These are phyloP conservation scores for Phengaris alcon DNA, from an alignment of 2,888 invertebrate genomes.

Conservation along the genomic window DNA sequence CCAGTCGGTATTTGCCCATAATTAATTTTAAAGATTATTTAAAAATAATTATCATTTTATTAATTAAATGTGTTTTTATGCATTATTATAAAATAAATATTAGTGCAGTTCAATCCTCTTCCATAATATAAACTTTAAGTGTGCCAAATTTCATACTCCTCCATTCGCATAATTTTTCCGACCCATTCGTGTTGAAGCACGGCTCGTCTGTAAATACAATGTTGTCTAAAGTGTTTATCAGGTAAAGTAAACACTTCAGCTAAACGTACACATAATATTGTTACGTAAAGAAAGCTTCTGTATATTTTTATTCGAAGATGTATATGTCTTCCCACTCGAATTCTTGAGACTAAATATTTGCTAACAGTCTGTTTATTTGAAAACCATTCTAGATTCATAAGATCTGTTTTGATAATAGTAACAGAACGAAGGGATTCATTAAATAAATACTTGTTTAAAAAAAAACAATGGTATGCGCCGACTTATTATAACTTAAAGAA, in stretches of 20 bases:
- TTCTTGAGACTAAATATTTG: conserved; percentile 15
- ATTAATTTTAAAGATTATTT: too few species aligned
- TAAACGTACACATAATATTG: background rate
- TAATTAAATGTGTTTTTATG: too few species aligned
- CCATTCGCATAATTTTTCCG: too few species aligned
- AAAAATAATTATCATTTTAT: too few species aligned
- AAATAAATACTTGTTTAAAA: background rate
- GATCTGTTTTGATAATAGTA: conserved; percentile 14
- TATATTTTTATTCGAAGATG: background rate
- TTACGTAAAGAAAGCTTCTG: background rate
- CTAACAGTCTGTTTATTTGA: conserved; percentile 13
- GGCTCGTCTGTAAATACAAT: background rate
- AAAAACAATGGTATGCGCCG: background rate
- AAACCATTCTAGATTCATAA: background rate
- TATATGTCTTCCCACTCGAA: background rate
- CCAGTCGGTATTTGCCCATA: too few species aligned
- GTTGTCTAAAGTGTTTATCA: background rate
- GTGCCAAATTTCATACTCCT: too few species aligned
- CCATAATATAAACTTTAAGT: too few species aligned
- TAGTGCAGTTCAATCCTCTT: too few species aligned
- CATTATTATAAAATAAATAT: too few species aligned
- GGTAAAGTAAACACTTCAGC: background rate
- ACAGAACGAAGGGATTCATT: background rate
- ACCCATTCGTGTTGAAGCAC: background rate
- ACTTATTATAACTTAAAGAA: too few species aligned